Evolutionary conservation across 2,888 invertebrate genomes (phyloP), one percentile per base, ranked within the genome.

Genomic region (Tipula confusa): DNA sequence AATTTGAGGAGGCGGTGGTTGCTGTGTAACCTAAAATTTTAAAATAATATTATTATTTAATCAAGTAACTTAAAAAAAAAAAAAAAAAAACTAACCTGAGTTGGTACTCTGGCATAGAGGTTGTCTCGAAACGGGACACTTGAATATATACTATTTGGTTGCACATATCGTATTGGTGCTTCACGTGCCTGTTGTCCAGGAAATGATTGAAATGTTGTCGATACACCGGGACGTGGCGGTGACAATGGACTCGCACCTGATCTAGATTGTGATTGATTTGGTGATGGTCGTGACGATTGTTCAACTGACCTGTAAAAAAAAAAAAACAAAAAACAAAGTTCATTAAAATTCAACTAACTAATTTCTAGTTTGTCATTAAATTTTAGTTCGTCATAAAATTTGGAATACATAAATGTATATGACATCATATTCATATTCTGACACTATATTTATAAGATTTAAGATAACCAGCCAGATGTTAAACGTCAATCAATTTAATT

Each of bases 161-260:
- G 88, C 79, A 89, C 88, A 85, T 88, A 90, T 79, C 89, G 88
- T 85, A 88, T 88, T 29, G 90, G 88, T 48, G 88, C 89, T 85
- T 88, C 88, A 80, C 88, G 88, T 83, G 88, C 87, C 85, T 86
- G 87, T 84, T 87, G 87, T 85, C 89, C 89, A 4, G 87, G 87
- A 84, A 88, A 89, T 85, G 89, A 88, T 43, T 88, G 87, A 86
- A 88, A 89, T 84, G 87, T 88, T 84, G 87, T 89, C 29, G 88
- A 88, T 84, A 88, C 87, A 29, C 88, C 87, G 82, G 89, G 88
- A 79, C 89, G 87, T 84, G 89, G 89, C 84, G 89, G 89, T 84
- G 89, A 89, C 84, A 89, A 85, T 83, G 89, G 89, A 87, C 89
- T 89, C 85, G 89, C 89, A 87, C 89, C 88, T 85, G 89, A 88